Conservation (phyloP, 2,113 vertebrate species). For the Lophochroa leadbeateri region DNA sequence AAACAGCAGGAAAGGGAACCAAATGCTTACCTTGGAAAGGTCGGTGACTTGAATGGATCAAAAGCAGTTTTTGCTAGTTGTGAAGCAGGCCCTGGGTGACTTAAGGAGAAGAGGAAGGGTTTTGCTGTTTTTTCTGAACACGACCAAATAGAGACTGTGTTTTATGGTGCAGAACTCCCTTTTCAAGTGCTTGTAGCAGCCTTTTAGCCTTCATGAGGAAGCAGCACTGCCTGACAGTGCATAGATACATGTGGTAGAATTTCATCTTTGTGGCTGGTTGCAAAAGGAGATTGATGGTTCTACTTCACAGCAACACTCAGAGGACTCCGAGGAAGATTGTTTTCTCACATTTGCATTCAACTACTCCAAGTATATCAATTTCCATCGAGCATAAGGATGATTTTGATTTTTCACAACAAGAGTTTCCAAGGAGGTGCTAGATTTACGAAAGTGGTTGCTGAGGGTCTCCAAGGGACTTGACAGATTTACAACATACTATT, state of each 20-base stretch:
- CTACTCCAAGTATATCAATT: neutral
- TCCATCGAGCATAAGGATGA: neutral
- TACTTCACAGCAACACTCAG: neutral
- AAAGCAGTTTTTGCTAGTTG: neutral
- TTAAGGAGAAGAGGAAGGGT: neutral
- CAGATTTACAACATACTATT: slow-evolving; percentile 6
- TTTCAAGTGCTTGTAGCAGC: neutral
- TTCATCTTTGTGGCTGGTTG: neutral
- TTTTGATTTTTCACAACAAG: neutral
- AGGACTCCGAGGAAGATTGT: neutral
- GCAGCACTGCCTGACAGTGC: neutral
- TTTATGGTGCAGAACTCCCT: neutral
- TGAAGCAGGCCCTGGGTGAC: neutral
- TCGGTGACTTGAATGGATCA: neutral
- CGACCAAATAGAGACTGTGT: neutral
- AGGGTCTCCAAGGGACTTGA: slow-evolving; percentile 10
- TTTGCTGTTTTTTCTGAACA: rapidly evolving
- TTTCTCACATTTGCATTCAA: neutral
- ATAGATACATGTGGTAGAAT: rapidly evolving
- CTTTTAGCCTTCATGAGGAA: neutral
- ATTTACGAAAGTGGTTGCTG: slow-evolving; percentile 1
- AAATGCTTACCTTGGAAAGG: neutral
- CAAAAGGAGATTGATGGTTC: neutral
- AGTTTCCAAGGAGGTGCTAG: neutral
- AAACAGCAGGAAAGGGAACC: neutral